These are phyloP conservation scores for Holotrichia oblita DNA, from an alignment of 1,140 invertebrate species.

Conservation along the genomic window DNA sequence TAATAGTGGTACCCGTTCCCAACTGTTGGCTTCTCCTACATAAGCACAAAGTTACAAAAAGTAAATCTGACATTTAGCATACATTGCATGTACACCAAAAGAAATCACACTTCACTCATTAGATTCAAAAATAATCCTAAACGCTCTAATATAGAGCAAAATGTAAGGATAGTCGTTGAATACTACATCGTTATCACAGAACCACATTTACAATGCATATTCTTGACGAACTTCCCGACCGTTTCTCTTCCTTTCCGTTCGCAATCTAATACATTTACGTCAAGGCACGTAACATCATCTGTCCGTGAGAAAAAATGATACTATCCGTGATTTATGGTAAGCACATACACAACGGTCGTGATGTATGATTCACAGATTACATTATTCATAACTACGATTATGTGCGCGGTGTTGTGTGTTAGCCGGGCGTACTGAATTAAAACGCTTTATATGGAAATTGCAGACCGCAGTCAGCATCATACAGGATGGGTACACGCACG, in stretches of 20 bases:
- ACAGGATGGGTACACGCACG: neutral
- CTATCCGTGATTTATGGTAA: conserved; percentile 5
- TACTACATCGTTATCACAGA: no score
- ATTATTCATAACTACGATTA: conserved; percentile 27
- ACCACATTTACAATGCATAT: neutral
- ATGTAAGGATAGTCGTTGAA: no score
- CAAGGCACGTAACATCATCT: neutral
- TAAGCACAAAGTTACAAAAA: no score
- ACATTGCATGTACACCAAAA: no score
- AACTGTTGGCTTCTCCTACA: no score
- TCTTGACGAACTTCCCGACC: neutral
- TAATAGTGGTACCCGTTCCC: no score
- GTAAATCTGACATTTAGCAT: no score
- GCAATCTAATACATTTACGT: conserved; percentile 1
- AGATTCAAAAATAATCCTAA: no score
- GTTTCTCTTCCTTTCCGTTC: neutral
- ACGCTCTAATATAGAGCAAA: no score
- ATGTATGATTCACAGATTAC: conserved; percentile 14
- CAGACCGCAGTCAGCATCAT: neutral
- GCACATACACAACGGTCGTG: neutral
- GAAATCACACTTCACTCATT: no score
- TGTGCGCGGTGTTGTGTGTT: neutral
- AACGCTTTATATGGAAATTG: conserved; percentile 35
- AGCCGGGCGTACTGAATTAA: no score
- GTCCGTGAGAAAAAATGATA: conserved; percentile 20